Base-by-base conservation (phyloP, 1,140 invertebrate genomes). In the Drosophila lacteicornis region DNA sequence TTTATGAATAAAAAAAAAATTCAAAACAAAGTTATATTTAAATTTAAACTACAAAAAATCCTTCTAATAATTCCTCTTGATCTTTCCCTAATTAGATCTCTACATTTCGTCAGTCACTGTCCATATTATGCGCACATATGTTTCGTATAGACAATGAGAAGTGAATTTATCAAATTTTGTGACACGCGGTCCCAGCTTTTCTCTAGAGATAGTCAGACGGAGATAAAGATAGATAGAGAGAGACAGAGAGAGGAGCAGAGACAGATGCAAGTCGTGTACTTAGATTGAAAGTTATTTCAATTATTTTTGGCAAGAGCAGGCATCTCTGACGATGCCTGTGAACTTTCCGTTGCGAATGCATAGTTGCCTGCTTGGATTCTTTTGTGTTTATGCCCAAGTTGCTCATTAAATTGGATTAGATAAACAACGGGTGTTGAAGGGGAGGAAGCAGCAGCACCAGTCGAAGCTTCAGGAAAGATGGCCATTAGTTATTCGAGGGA, bases 91-190 rank as follows among this genome's bases (percentile, higher is more conserved):
- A 36, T 36, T 11, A 11, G 33, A 36, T 36, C 9, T 11, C 2
- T 36, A 27, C 3, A 38, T 62, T 13, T 17, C 11, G 36, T n/a
- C 4, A 9, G 49, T n/a, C 36, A 63, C 36, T 63, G 62, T 68
- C 8, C 19, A 2, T 45, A n/a, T 38, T 62, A 50, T 60, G 40
- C n/a, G 27, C 36, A 59, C 47, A 82, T 40, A 67, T 30, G 22
- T 69, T 56, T 63, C 25, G 38, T 63, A 69, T 69, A 77, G 58
- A 78, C 86, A 85, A 87, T 80, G 49, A 82, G 76, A 73, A 49
- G 70, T 49, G 51, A 53, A 87, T 84, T 87, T 87, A 87, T 88
- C 84, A 87, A 84, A 83, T 88, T 80, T 68, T 79, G 75, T 78
- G 83, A 87, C 83, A 87, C 68, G 80, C 80, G 84, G 70, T 74